phyloP scores from a whole-genome alignment of 2,888 invertebrate species.

The Monopis laevigella region DNA sequence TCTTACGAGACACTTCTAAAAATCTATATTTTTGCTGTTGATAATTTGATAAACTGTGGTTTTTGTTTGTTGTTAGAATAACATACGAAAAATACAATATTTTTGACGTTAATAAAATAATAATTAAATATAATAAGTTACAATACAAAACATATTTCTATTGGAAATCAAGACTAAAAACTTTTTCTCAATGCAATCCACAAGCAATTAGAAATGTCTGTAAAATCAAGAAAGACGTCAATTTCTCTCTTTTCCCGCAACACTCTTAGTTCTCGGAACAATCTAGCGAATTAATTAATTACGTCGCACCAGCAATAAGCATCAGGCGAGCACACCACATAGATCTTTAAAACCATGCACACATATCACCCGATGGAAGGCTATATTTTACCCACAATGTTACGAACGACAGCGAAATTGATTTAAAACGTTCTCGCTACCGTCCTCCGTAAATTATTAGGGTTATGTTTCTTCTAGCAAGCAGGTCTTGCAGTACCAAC shows the following conservation, averaged over 20 bases:
- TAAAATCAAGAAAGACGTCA: no score
- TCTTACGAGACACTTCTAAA: no score
- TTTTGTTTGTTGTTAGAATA: no score
- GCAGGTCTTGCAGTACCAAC: constrained; percentile 31
- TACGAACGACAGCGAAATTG: constrained; percentile 24
- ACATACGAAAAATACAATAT: no score
- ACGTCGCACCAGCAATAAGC: constrained; percentile 24
- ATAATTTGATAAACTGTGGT: no score
- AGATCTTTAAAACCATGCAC: constrained; percentile 24
- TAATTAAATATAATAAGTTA: no score
- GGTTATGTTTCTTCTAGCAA: constrained; percentile 22
- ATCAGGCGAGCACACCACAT: constrained; percentile 20
- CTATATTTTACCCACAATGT: constrained; percentile 20
- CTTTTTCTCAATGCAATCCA: not conserved
- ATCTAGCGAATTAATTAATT: constrained; percentile 47
- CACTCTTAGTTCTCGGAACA: constrained; percentile 36
- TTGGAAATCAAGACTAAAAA: no score
- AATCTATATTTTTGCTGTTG: no score
- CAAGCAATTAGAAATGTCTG: no score
- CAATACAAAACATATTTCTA: no score
- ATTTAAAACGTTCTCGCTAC: constrained; percentile 27
- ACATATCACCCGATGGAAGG: constrained; percentile 17
- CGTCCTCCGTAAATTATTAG: constrained; percentile 28
- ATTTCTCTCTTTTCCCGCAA: constrained; percentile 41
- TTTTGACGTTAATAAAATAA: no score